Percentiles rank a stretch among this genome's conserved stretches.
Evolutionary conservation across 2,797 vertebrate genomes (phyloP).

Genomic region (Triplophysa bombifrons): DNA sequence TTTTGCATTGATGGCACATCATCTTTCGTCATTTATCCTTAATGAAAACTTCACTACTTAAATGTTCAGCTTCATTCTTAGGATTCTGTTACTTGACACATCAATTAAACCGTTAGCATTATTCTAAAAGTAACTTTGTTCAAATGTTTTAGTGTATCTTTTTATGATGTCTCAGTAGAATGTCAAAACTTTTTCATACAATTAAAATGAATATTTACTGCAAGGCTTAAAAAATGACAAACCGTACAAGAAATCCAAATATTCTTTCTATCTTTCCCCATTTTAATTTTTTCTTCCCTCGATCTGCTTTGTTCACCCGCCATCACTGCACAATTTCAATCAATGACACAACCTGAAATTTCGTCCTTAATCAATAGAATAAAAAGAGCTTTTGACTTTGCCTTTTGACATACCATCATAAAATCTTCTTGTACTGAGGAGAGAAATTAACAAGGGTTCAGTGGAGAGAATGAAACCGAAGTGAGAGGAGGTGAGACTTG

Average conservation of each 20-base stretch:
- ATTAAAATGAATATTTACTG: too few relatives aligned
- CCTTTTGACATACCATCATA: slow-evolving; percentile 29
- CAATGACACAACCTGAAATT: slow-evolving; percentile 1
- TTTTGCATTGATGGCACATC: not conserved
- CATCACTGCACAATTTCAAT: slow-evolving; percentile 1
- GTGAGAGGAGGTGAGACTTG: slow-evolving; percentile 29
- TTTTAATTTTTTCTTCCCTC: not conserved
- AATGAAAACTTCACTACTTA: not conserved
- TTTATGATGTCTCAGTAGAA: too few relatives aligned
- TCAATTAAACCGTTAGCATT: not conserved
- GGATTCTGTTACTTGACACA: not conserved
- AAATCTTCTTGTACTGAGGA: slow-evolving; percentile 4
- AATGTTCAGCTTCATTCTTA: not conserved
- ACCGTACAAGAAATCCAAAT: too few relatives aligned
- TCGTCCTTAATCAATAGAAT: slow-evolving; percentile 11
- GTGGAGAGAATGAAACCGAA: slow-evolving; percentile 14
- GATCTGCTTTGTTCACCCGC: not conserved
- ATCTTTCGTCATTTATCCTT: not conserved
- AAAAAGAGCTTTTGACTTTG: slow-evolving; percentile 30
- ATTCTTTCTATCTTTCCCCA: not conserved
- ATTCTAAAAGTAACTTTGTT: not conserved
- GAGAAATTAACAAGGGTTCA: slow-evolving; percentile 20
- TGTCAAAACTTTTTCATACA: too few relatives aligned
- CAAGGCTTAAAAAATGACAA: too few relatives aligned
- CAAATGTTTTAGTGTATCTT: not conserved